Evolutionary conservation across 2,113 vertebrate species (phyloP), one percentile per base, ranked within the genome.

Genomic region (Toxotes jaculatrix): DNA sequence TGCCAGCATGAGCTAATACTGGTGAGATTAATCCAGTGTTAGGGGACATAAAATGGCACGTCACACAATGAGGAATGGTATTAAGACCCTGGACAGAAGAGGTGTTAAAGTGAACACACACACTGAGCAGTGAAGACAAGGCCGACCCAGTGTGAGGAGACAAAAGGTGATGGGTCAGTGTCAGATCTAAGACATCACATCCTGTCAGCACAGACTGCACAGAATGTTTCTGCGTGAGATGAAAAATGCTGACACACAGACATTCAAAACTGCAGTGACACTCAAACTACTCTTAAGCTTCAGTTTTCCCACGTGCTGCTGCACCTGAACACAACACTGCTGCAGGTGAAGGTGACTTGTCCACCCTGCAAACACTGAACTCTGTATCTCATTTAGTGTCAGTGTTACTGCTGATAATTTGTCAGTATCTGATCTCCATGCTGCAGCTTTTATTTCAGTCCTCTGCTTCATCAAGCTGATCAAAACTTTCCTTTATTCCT

Each of bases 181-280:
- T 88, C 69, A 49, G 55, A 51, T 59, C 64, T 36, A 27, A 69
- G 77, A 89, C 84, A 78, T 79, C 79, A 84, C 76, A 82, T 91
- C 79, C 67, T 79, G 76, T 80, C 65, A 57, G 59, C n/a, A 27
- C 69, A 75, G 55, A 62, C 57, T 21, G 23, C 42, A 47, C 23
- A 43, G 13, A 23, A 4, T 55, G 53, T 55, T 55, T 55, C 51
- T 55, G n/a, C n/a, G 51, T 31, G 70, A 56, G 38, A 56, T 71
- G 47, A 59, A 49, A 73, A 77, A 56, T 0, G 59, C 78, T 84
- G 82, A 77, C 10, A 10, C 84, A 76, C 55, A 27, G 70, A 45
- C 27, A 12, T 57, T 45, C n/a, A 43, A 53, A 70, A 17, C 77
- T 47, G 74, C 71, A 74, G 71, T 19, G 36, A 51, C 19, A 51